A percentile compares a stretch with the other conserved stretches of the same genome.
Evolutionary conservation across 2,888 invertebrate genomes (phyloP).

Genomic region (Parascotia fuliginaria): DNA sequence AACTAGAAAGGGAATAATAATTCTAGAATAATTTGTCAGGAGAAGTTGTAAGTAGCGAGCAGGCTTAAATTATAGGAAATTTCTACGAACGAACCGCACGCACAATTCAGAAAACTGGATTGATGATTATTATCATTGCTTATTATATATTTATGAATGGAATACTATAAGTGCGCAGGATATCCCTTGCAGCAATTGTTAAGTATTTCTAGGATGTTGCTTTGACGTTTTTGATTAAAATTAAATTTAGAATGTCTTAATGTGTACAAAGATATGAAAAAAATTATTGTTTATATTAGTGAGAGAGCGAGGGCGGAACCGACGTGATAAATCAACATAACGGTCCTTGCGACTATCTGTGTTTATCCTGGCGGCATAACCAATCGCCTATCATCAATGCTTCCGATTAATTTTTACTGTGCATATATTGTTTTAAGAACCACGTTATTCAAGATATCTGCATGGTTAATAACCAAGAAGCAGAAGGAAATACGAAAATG

Average conservation of each 20-base stretch:
- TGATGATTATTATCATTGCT: slow-evolving; percentile 52
- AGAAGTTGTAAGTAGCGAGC: slow-evolving; percentile 52
- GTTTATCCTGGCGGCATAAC: slow-evolving; percentile 73
- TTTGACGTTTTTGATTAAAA: slow-evolving; percentile 7
- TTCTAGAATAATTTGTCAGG: slow-evolving; percentile 60
- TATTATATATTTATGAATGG: slow-evolving; percentile 49
- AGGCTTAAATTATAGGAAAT: slow-evolving; percentile 61
- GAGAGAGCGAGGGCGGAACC: slow-evolving; percentile 52
- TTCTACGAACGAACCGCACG: slow-evolving; percentile 53
- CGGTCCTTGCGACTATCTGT: slow-evolving; percentile 64
- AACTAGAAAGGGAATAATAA: slow-evolving; percentile 71
- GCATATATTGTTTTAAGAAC: slow-evolving; percentile 57
- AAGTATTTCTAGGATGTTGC: slow-evolving; percentile 1
- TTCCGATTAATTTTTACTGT: slow-evolving; percentile 70
- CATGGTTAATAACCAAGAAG: slow-evolving; percentile 38
- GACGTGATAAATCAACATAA: slow-evolving; percentile 67
- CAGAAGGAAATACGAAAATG: slow-evolving; percentile 61
- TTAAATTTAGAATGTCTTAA: not conserved
- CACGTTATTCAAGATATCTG: slow-evolving; percentile 53
- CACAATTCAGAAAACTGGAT: slow-evolving; percentile 42
- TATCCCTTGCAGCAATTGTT: slow-evolving; percentile 26
- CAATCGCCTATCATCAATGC: slow-evolving; percentile 69
- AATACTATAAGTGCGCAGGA: slow-evolving; percentile 41
- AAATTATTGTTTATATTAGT: slow-evolving; percentile 16
- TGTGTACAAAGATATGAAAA: too few relatives aligned